Evolutionary conservation across 2,888 invertebrate genomes (phyloP), one percentile per base, ranked within the genome.

Genomic region (Cheilosia grossa): DNA sequence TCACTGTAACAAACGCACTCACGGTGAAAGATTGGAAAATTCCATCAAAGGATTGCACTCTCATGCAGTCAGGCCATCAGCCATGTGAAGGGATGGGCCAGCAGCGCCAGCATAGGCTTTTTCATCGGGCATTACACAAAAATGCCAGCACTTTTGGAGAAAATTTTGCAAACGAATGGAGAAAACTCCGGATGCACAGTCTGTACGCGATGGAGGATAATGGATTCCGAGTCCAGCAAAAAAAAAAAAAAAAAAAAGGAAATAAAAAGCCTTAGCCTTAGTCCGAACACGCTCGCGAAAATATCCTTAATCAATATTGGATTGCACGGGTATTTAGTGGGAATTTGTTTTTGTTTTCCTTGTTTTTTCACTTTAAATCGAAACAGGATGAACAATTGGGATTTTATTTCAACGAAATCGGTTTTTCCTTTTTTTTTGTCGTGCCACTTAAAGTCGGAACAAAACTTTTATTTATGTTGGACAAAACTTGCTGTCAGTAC

Each of bases 391-490:
- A 53, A 70, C 40, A 59, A 49, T 70, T 80, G 59, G 47, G 58
- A 70, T 72, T 85, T 63, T 75, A 64, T 72, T 75, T 85, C 33
- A 3, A 24, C 47, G 63, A 54, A 80, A 64, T 79, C 47, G 27
- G 24, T 47, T 74, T 30, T 13, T 2, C 27, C 59, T 30, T 66
- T 70, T 79, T 80, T 59, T 63, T 66, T 72, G 33, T 77, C 61
- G 81, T 81, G 77, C 85, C 80, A 85, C 85, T 85, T 77, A 66
- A 85, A 91, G 91, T 90, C 90, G 91, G 91, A 91, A 91, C 90
- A 91, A 90, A 90, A 90, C 90, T 91, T 91, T 91, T 92, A 91
- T 92, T 92, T 91, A 91, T 91, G 91, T 91, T 89, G 88, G 88
- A 86, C 88, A 89, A 89, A 89, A 90, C 89, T 88, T 89, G 90